A percentile compares a stretch with the other conserved stretches of the same genome.
Conservation (phyloP, 2,113 vertebrate species). For the Morone saxatilis region DNA sequence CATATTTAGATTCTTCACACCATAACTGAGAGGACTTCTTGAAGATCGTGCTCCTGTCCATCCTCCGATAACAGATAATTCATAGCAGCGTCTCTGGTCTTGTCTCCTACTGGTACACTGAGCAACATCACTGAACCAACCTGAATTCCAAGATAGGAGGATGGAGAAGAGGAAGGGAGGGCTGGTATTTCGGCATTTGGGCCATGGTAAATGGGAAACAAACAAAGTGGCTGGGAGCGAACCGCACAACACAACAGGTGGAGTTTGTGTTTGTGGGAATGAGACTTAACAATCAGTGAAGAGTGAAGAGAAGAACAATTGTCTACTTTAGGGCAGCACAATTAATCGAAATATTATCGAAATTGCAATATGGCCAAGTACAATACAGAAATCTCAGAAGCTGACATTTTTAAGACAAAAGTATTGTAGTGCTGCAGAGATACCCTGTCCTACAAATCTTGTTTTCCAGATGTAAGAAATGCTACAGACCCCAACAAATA, state of each 20-base stretch:
- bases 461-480: too few species aligned
- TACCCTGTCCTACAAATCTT: too few species aligned
- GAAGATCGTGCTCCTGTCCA: neutral
- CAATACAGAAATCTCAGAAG: too few species aligned
- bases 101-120: neutral
- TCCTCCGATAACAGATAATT: neutral
- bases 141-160: neutral
- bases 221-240: too few species aligned
- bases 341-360: too few species aligned
- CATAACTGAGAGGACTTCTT: neutral
- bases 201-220: neutral
- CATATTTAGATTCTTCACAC: neutral
- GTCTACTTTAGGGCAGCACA: neutral
- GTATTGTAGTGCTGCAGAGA: neutral
- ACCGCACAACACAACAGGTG: too few species aligned
- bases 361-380: too few species aligned
- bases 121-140: neutral
- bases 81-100: neutral
- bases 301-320: neutral
- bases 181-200: constrained; percentile 30
- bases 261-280: too few species aligned
- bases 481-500: too few species aligned
- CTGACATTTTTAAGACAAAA: too few species aligned
- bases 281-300: too few species aligned
- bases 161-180: neutral